Conservation (phyloP, 2,888 invertebrate genomes). For the Anoplius nigerrimus region DNA sequence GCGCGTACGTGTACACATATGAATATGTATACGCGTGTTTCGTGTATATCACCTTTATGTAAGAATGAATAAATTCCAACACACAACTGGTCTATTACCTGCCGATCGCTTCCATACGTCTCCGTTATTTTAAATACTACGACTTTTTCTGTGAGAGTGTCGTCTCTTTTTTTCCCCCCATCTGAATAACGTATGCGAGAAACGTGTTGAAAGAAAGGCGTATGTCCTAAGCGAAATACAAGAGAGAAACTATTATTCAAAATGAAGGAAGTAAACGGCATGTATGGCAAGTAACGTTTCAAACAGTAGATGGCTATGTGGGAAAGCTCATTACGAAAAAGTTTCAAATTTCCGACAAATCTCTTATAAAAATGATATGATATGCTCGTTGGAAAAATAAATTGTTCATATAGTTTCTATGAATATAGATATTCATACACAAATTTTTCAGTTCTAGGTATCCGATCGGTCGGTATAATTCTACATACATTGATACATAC, state of each 20-base stretch:
- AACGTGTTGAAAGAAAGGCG: constrained; percentile 24
- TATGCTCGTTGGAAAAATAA: constrained; percentile 75
- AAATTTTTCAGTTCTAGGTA: constrained; percentile 67
- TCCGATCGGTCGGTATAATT: constrained; percentile 69
- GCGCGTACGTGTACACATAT: constrained; percentile 38
- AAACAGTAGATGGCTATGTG: constrained; percentile 40
- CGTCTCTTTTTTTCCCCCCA: constrained; percentile 11
- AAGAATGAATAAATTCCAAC: constrained; percentile 26
- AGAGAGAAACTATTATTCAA: constrained; percentile 25
- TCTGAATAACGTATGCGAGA: constrained; percentile 19
- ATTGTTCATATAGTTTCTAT: constrained; percentile 72
- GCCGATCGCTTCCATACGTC: background rate
- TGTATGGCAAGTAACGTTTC: constrained; percentile 53
- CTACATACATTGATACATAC: constrained; percentile 62
- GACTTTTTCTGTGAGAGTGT: constrained; percentile 12
- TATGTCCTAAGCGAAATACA: constrained; percentile 16
- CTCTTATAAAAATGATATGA: constrained; percentile 75
- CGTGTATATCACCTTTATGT: constrained; percentile 1
- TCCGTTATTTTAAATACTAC: constrained; percentile 17
- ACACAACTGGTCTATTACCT: constrained; percentile 9
- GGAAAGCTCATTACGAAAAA: constrained; percentile 45
- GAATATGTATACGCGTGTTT: constrained; percentile 21
- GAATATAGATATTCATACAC: constrained; percentile 72
- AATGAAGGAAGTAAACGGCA: constrained; percentile 32
- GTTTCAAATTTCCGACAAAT: constrained; percentile 57